Base-by-base conservation (phyloP, 2,113 vertebrate species). In the Chloropsis cyanopogon region DNA sequence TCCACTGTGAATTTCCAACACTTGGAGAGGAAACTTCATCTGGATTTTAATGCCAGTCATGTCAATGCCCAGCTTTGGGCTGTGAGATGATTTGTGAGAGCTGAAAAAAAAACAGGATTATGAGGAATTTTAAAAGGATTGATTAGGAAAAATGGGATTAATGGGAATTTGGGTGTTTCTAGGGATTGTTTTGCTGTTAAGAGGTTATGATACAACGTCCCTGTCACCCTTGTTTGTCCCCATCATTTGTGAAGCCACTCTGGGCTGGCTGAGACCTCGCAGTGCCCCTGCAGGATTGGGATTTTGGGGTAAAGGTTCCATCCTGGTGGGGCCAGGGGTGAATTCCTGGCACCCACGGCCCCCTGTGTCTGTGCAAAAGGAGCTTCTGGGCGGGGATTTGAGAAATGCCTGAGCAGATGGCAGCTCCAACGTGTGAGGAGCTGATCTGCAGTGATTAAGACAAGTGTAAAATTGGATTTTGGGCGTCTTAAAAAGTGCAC, bases 381-480 rank as follows among this genome's bases (percentile, higher is more conserved):
- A 69, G 63, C 57, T 61, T 46, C 13, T 50, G 82, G 87, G 71
- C 65, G 88, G 79, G 46, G 22, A 47, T 86, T 23, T 22, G 68
- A 28, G 37, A n/a, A 90, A 59, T 25, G 59, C 46, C 26, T 56
- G 92, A 95, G 86, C 94, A 97, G 94, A 92, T 96, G 96, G 96
- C 41, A 11, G 80, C 89, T 77, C 68, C 80, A 71, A 41, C 28
- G 9, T 56, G 86, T 6, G 86, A 81, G 46, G 82, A 90, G 17
- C 86, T 86, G 94, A 94, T 86, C 53, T 60, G 72, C 56, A 64
- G 90, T 81, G 91, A 96, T 97, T 63, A 93, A 93, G 90, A 88
- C 94, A 95, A 95, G 76, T 93, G 95, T 93, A 93, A 96, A 96
- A 96, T 92, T 94, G 90, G 92, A 92, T 95, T 96, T 70, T 57